phyloP scores from a whole-genome alignment of 2,888 invertebrate species.

The Clistopyga incitator region DNA sequence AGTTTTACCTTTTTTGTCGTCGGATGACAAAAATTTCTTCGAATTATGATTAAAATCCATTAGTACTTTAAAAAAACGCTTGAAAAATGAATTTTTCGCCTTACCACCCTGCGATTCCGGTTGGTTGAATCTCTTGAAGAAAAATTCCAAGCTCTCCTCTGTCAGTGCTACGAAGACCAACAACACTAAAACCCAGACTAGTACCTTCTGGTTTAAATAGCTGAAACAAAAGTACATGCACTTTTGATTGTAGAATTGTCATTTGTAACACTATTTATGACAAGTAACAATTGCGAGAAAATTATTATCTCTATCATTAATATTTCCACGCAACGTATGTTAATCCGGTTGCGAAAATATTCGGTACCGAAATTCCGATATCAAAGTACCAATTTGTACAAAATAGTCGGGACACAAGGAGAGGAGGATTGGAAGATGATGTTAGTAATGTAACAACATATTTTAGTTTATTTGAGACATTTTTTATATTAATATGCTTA shows the following conservation, averaged over 20 bases:
- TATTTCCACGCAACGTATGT: too few relatives aligned
- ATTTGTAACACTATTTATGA: neutral
- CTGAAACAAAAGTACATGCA: slow-evolving; percentile 76
- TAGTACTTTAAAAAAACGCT: neutral
- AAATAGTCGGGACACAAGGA: too few relatives aligned
- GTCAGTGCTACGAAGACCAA: slow-evolving; percentile 87
- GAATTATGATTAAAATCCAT: neutral
- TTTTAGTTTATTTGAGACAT: too few relatives aligned
- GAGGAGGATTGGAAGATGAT: too few relatives aligned
- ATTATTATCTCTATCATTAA: neutral
- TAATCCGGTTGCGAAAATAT: too few relatives aligned
- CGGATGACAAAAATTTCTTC: neutral
- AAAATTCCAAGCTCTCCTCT: slow-evolving; percentile 89
- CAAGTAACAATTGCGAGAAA: neutral
- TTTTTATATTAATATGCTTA: too few relatives aligned
- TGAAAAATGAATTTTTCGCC: slow-evolving; percentile 68
- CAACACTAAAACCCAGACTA: slow-evolving; percentile 91
- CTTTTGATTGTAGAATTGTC: slow-evolving; percentile 3
- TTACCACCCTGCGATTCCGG: slow-evolving; percentile 88
- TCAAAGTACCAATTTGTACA: too few relatives aligned
- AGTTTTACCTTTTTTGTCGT: too few relatives aligned
- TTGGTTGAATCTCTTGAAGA: slow-evolving; percentile 88
- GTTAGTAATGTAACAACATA: too few relatives aligned
- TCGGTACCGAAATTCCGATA: too few relatives aligned
- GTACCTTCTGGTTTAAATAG: slow-evolving; percentile 87